Percentiles rank a stretch among this genome's conserved stretches.
Conservation (phyloP, 2,888 invertebrate genomes). For the Phania funesta region DNA sequence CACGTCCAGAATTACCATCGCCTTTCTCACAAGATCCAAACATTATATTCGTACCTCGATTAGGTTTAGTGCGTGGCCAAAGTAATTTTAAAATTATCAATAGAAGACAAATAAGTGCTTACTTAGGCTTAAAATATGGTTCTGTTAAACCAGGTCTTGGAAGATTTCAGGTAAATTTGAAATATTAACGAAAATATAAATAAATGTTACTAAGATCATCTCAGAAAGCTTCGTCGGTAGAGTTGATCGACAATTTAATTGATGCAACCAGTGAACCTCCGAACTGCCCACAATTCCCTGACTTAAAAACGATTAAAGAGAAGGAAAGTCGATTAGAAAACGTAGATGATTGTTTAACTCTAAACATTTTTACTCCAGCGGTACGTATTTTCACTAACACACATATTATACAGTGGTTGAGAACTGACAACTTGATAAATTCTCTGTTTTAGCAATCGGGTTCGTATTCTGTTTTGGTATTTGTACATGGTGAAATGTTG, state of each 20-base stretch:
- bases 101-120: conserved; percentile 74
- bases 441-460: conserved; percentile 65
- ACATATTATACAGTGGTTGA: not conserved
- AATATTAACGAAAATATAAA: not conserved
- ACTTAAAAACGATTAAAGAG: conserved; percentile 70
- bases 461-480: conserved; percentile 79
- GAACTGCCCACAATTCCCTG: conserved; percentile 77
- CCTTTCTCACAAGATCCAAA: conserved; percentile 59
- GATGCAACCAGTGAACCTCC: conserved; percentile 73
- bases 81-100: conserved; percentile 71
- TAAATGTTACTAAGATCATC: not conserved
- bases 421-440: not conserved
- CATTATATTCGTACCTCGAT: conserved; percentile 72
- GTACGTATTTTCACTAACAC: conserved; percentile 67
- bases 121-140: conserved; percentile 75
- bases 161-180: conserved; percentile 73
- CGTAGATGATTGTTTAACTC: conserved; percentile 77
- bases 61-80: conserved; percentile 74
- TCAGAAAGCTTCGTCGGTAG: conserved; percentile 65
- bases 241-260: conserved; percentile 63
- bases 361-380: conserved; percentile 76
- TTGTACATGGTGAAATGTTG: conserved; percentile 81
- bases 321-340: conserved; percentile 73
- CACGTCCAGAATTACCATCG: conserved; percentile 20
- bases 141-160: conserved; percentile 73